Conservation (phyloP, 2,113 vertebrate species). For the Pseudolaguvia tuberculata region DNA sequence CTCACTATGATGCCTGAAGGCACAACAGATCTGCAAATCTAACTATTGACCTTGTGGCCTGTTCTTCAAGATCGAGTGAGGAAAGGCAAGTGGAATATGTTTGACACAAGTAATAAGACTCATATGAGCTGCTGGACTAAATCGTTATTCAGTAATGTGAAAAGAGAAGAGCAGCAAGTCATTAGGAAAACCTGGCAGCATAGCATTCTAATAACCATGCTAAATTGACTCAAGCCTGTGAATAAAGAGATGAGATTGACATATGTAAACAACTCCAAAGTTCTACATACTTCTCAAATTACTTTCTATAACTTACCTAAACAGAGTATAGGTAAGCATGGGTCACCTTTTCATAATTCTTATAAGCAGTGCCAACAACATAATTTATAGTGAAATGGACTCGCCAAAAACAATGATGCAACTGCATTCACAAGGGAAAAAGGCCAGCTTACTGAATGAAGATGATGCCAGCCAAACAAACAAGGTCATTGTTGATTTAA, state of each 20-base stretch:
- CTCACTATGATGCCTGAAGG: conserved; percentile 29
- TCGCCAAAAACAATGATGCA: conserved; percentile 28
- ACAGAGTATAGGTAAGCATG: conserved; percentile 1
- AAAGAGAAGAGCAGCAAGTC: conserved; percentile 29
- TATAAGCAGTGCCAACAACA: neutral
- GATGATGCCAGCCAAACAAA: conserved; percentile 27
- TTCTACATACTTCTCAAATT: conserved; percentile 23
- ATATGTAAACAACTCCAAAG: neutral
- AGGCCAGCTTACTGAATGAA: neutral
- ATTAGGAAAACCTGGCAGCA: neutral
- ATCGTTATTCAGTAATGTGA: conserved; percentile 23
- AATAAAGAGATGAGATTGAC: conserved; percentile 22
- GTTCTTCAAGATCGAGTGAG: conserved; percentile 8
- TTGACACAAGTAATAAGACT: conserved; percentile 34
- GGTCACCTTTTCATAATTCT: conserved; percentile 26
- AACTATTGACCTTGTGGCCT: conserved; percentile 41
- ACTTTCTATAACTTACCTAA: conserved; percentile 3
- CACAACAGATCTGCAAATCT: conserved; percentile 35
- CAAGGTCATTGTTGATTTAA: conserved; percentile 33
- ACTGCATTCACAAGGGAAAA: conserved; percentile 3
- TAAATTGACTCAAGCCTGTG: conserved; percentile 18
- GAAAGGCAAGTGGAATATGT: conserved; percentile 23
- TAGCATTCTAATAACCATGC: conserved; percentile 12
- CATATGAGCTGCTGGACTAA: conserved; percentile 27
- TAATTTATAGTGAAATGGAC: neutral